Conservation (phyloP, 2,113 vertebrate species). For the Nothocercus julius region DNA sequence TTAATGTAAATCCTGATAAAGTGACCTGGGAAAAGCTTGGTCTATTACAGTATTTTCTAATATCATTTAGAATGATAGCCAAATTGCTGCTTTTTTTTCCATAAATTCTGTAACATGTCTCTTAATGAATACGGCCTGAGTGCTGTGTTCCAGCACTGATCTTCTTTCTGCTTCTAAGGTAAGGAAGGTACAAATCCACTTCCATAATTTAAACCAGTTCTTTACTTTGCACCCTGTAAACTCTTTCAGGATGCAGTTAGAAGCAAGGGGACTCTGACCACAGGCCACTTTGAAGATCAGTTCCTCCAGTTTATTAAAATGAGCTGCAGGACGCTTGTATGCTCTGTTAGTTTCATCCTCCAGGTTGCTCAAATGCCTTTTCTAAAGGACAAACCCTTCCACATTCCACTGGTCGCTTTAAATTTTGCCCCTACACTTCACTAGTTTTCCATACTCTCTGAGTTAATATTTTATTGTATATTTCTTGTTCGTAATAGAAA, state of each 20-base stretch:
- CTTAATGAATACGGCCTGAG: not conserved
- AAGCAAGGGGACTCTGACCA: conserved; percentile 20
- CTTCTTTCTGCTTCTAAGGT: conserved; percentile 2
- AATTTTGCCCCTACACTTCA: not conserved
- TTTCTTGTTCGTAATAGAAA: not conserved
- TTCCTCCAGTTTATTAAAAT: conserved; percentile 32
- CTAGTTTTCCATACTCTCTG: not conserved
- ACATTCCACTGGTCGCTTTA: not conserved
- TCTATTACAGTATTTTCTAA: not conserved
- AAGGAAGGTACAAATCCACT: conserved; percentile 49
- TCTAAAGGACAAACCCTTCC: not conserved
- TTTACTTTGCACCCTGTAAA: conserved; percentile 52
- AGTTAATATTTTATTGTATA: not conserved
- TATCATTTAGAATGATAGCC: not conserved
- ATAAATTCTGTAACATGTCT: not conserved
- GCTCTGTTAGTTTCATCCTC: not conserved
- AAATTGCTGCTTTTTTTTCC: not conserved
- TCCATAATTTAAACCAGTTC: conserved; percentile 52
- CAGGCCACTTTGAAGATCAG: conserved; percentile 45
- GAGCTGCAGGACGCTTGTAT: not conserved
- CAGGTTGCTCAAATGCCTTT: not conserved
- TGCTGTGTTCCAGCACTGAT: not conserved
- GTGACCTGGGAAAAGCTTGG: not conserved
- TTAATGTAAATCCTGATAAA: not conserved
- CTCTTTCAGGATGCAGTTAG: conserved; percentile 44